Percentiles rank a stretch among this genome's conserved stretches.
These are phyloP conservation scores for Meriones unguiculatus DNA, from an alignment of 2,113 vertebrate species.

Conservation along the genomic window DNA sequence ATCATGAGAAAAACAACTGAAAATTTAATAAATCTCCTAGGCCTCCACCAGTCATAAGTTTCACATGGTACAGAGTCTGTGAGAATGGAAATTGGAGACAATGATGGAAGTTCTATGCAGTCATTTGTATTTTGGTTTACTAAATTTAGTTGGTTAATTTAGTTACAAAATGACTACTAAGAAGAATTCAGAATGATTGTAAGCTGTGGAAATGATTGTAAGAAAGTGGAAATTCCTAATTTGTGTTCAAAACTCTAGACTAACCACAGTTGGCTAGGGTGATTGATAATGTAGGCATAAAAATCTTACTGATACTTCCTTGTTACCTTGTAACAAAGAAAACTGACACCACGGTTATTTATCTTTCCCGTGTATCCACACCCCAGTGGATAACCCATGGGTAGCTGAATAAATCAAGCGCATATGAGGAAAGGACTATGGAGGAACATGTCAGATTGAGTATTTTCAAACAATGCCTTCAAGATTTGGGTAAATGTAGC, in stretches of 20 bases:
- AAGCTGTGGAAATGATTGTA: conserved; percentile 10
- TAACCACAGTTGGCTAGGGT: background rate
- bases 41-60: conserved; percentile 10
- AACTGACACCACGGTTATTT: conserved; percentile 54
- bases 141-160: conserved; percentile 5
- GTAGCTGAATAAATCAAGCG: conserved; percentile 46
- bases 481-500: background rate
- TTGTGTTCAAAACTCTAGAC: conserved; percentile 41
- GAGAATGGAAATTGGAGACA: conserved; percentile 10
- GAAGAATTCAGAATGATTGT: conserved; percentile 4
- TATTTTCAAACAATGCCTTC: conserved; percentile 37
- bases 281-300: conserved; percentile 41
- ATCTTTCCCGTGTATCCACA: conserved; percentile 38
- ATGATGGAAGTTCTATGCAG: background rate
- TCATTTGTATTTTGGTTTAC: conserved; percentile 13
- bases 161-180: conserved; percentile 42
- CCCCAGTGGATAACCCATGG: conserved; percentile 1
- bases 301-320: conserved; percentile 40
- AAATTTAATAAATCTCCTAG: conserved; percentile 59
- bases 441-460: background rate
- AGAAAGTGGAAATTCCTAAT: conserved; percentile 27
- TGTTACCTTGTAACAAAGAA: conserved; percentile 57
- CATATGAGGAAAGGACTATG: conserved; percentile 27
- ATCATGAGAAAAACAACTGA: conserved; percentile 22
- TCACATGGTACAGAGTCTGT: conserved; percentile 12